Evolutionary conservation across 1,140 invertebrate species (phyloP).

Genomic region (Pseudomyrmex sp.): DNA sequence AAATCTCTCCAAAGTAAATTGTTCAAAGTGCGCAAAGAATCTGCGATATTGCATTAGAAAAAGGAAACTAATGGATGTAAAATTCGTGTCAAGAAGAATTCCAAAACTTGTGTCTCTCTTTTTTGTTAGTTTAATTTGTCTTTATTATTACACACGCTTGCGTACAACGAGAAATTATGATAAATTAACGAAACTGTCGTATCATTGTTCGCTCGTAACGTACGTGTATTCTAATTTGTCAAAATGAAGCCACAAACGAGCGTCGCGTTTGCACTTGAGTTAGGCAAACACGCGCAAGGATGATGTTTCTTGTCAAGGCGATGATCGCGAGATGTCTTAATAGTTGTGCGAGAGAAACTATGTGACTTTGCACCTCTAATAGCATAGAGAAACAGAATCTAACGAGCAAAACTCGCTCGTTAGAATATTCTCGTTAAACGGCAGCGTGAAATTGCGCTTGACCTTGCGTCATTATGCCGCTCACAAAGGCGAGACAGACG

Average conservation of each 20-base stretch:
- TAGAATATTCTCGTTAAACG: conserved; percentile 3
- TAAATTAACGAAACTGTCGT: neutral
- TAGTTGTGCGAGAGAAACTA: conserved; percentile 8
- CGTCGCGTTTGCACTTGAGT: neutral
- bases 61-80: too few relatives aligned
- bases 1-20: too few relatives aligned
- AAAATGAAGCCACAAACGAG: neutral
- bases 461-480: neutral
- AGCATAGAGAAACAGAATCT: conserved; percentile 8
- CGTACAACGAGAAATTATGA: neutral
- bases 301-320: neutral
- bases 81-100: too few relatives aligned
- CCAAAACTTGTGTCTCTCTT: too few relatives aligned
- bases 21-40: too few relatives aligned
- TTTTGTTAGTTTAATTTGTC: neutral
- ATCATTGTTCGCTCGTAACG: neutral
- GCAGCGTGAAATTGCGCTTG: conserved; percentile 18
- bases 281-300: neutral
- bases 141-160: neutral
- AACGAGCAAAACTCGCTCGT: conserved; percentile 19
- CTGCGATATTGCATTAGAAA: too few relatives aligned
- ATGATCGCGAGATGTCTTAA: conserved; percentile 1
- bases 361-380: neutral
- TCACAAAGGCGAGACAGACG: neutral
- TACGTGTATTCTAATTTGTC: neutral